These are phyloP conservation scores for Deilephila elpenor DNA, from an alignment of 2,888 invertebrate species.

Conservation along the genomic window DNA sequence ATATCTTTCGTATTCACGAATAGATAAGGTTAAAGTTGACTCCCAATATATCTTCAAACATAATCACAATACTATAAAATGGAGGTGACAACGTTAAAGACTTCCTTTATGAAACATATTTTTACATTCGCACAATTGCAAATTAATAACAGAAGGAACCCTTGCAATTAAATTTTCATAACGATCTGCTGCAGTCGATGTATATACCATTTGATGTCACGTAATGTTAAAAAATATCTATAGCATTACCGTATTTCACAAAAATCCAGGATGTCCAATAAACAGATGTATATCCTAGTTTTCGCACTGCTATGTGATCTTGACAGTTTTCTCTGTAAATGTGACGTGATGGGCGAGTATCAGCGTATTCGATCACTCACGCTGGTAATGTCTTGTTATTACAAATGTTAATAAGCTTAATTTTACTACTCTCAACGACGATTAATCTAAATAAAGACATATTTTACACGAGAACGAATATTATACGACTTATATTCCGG, in stretches of 20 bases:
- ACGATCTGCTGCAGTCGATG: neutral
- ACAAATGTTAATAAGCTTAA: conserved; percentile 4
- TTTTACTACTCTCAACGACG: neutral
- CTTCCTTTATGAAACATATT: neutral
- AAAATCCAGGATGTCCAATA: conserved; percentile 17
- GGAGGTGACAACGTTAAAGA: conserved; percentile 6
- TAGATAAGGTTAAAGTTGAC: neutral
- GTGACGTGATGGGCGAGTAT: conserved; percentile 49
- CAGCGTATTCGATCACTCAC: conserved; percentile 22
- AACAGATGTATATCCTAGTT: conserved; percentile 27
- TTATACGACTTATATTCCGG: neutral
- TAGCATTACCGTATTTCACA: conserved; percentile 20
- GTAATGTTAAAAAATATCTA: neutral
- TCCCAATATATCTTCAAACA: neutral
- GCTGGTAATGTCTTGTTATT: conserved; percentile 25
- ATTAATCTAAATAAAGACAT: conserved; percentile 11
- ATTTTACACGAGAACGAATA: conserved; percentile 9
- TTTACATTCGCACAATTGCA: neutral
- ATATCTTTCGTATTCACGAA: too few relatives aligned
- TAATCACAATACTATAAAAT: neutral
- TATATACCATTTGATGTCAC: neutral
- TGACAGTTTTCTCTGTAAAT: conserved; percentile 55
- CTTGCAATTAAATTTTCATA: neutral
- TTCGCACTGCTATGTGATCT: conserved; percentile 50
- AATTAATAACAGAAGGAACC: neutral